Evolutionary conservation across 1,140 invertebrate species (phyloP).

Genomic region (Sycophila sp.): DNA sequence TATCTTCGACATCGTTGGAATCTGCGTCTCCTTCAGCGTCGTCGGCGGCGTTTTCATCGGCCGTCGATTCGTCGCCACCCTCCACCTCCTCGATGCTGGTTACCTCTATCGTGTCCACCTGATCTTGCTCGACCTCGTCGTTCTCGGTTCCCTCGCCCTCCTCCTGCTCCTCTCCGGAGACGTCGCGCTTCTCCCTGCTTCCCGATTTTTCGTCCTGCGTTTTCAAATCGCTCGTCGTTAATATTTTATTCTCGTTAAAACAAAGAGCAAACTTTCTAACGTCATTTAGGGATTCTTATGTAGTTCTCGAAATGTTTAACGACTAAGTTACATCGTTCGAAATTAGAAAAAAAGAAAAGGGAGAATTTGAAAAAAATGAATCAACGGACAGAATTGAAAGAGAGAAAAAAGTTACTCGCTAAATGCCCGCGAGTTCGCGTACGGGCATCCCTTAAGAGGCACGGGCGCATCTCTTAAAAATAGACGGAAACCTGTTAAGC

Average conservation of each 20-base stretch:
- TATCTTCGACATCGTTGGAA: conserved; percentile 1
- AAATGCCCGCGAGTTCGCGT: not conserved
- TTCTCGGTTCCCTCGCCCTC: conserved; percentile 8
- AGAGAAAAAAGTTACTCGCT: too few relatives aligned
- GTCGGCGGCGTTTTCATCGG: conserved; percentile 28
- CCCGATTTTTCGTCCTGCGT: conserved; percentile 26
- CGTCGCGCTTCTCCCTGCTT: conserved; percentile 43
- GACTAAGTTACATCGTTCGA: too few relatives aligned
- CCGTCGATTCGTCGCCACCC: conserved; percentile 3
- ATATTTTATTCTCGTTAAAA: not conserved
- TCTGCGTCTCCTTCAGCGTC: not conserved
- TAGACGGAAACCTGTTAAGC: conserved; percentile 31
- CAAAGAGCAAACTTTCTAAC: too few relatives aligned
- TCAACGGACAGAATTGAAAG: too few relatives aligned
- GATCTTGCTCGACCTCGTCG: conserved; percentile 26
- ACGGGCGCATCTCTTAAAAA: conserved; percentile 13
- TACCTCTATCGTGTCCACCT: conserved; percentile 20
- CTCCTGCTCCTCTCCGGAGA: conserved; percentile 40
- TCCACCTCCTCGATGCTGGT: conserved; percentile 11
- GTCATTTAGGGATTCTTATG: too few relatives aligned
- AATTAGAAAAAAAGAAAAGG: too few relatives aligned
- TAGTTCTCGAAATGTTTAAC: too few relatives aligned
- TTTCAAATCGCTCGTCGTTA: not conserved
- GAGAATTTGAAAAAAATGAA: too few relatives aligned
- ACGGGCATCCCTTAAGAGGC: not conserved